These are phyloP conservation scores for Pipistrellus nathusii DNA, from an alignment of 2,797 vertebrate species.

Conservation along the genomic window DNA sequence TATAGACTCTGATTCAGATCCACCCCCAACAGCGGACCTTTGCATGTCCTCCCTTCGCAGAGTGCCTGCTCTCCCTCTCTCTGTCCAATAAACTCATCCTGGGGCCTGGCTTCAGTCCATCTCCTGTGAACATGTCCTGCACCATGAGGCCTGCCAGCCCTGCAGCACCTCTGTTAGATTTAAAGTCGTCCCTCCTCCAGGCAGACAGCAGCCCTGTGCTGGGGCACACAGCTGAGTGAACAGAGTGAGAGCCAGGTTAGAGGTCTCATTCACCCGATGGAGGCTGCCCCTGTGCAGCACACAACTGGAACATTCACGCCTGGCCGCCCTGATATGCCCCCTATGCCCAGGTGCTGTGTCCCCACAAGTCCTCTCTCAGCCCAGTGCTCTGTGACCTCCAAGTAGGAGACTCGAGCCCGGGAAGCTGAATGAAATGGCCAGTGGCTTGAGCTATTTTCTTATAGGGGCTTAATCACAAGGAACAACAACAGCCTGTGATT, in stretches of 20 bases:
- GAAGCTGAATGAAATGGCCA: background rate
- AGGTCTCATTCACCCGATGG: background rate
- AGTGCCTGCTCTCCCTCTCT: background rate
- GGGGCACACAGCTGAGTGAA: background rate
- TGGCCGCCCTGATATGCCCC: background rate
- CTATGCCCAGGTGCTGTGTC: fast-evolving
- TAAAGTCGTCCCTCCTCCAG: background rate
- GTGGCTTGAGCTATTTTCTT: background rate
- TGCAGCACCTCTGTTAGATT: background rate
- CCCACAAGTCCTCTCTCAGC: background rate
- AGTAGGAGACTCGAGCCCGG: background rate
- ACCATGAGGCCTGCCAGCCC: background rate
- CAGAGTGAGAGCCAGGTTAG: background rate
- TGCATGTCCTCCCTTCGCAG: too few relatives aligned
- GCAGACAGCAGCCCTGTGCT: background rate
- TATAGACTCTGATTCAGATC: background rate
- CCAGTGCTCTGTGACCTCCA: background rate
- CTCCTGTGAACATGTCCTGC: background rate
- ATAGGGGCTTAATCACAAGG: too few relatives aligned
- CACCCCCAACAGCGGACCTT: background rate
- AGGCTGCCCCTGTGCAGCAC: background rate
- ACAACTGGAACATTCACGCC: background rate
- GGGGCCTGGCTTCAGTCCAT: background rate
- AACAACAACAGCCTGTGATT: too few relatives aligned
- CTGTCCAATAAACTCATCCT: background rate